Percentiles rank a stretch among this genome's conserved stretches.
These are phyloP conservation scores for Tetramorium alpestre DNA, from an alignment of 1,140 invertebrate genomes.

Conservation along the genomic window DNA sequence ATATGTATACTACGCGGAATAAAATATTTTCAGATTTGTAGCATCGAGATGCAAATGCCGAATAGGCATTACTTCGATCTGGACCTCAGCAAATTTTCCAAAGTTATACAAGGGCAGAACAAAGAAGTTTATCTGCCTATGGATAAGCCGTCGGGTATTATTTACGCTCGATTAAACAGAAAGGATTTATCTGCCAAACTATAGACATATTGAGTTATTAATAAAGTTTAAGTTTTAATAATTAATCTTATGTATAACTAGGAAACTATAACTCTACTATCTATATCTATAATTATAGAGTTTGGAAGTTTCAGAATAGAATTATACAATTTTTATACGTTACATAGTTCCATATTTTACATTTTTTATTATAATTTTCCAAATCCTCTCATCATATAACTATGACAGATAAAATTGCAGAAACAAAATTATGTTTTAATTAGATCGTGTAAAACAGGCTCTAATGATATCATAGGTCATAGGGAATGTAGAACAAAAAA, in stretches of 20 bases:
- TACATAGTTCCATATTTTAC: background rate
- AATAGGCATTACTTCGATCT: slow-evolving; percentile 92
- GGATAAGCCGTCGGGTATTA: slow-evolving; percentile 92
- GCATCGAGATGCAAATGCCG: slow-evolving; percentile 91
- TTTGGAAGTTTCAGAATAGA: background rate
- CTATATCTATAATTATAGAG: too few relatives aligned
- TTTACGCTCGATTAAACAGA: slow-evolving; percentile 89
- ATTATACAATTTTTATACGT: background rate
- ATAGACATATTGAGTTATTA: slow-evolving; percentile 67
- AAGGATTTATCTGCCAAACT: slow-evolving; percentile 85
- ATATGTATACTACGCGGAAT: background rate
- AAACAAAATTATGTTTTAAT: background rate
- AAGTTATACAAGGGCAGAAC: slow-evolving; percentile 87
- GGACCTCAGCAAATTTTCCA: slow-evolving; percentile 90
- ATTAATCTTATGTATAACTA: background rate
- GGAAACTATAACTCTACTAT: background rate
- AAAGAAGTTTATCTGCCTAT: slow-evolving; percentile 91
- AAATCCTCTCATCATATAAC: background rate
- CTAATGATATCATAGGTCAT: background rate
- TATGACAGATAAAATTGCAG: background rate
- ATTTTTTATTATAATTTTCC: background rate
- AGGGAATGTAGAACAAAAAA: background rate
- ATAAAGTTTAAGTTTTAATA: background rate
- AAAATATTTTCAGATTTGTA: slow-evolving; percentile 86
- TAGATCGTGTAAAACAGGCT: slow-evolving; percentile 49